These are phyloP conservation scores for Leptopilina boulardi DNA, from an alignment of 1,140 invertebrate species.

Conservation along the genomic window DNA sequence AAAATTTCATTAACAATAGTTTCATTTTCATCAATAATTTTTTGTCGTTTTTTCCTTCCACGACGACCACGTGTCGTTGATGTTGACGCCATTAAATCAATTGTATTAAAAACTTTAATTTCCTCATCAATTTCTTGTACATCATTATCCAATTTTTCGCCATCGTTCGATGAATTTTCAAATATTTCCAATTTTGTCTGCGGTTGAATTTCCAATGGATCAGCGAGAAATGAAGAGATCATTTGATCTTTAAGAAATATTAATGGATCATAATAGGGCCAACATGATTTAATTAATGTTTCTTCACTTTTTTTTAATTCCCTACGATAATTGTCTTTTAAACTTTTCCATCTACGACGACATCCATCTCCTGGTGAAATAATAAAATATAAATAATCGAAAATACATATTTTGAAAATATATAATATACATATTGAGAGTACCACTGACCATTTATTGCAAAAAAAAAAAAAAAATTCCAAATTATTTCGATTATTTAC, in stretches of 20 bases:
- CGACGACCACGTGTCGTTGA: background rate
- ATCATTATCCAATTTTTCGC: background rate
- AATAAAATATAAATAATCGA: background rate
- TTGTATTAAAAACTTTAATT: background rate
- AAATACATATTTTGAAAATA: background rate
- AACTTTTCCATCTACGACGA: conserved; percentile 30
- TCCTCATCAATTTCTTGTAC: background rate
- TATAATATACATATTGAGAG: background rate
- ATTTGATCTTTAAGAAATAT: conserved; percentile 9
- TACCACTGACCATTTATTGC: background rate
- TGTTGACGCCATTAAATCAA: background rate
- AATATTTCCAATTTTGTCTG: background rate
- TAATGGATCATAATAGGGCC: conserved; percentile 4
- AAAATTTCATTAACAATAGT: background rate
- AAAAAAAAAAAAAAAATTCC: background rate
- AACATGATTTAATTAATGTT: conserved; percentile 2
- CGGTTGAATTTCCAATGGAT: conserved; percentile 5
- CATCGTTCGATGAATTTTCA: conserved; percentile 6
- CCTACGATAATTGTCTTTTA: conserved; percentile 15
- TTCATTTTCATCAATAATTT: background rate
- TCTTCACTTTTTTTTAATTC: conserved; percentile 1
- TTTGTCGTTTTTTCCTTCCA: background rate
- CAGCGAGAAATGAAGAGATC: conserved; percentile 11
- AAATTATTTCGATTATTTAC: background rate
- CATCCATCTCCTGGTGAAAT: conserved; percentile 1